These are phyloP conservation scores for Cinara cedri DNA, from an alignment of 2,888 invertebrate genomes.

Conservation along the genomic window DNA sequence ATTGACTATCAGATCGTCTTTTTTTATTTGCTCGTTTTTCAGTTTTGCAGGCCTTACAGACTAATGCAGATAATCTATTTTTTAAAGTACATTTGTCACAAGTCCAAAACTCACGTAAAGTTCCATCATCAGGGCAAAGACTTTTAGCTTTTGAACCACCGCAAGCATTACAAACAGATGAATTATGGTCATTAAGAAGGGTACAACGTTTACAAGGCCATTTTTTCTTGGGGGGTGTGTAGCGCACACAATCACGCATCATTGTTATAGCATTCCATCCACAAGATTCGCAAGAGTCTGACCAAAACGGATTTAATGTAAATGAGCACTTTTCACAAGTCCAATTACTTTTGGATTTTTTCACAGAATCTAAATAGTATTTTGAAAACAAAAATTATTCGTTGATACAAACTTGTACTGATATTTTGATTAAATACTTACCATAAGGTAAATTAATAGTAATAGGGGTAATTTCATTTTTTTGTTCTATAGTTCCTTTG, in stretches of 20 bases:
- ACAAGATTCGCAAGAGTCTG: conserved; percentile 82
- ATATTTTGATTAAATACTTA: neutral
- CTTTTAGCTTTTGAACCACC: conserved; percentile 81
- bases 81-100: conserved; percentile 83
- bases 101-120: conserved; percentile 77
- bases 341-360: conserved; percentile 71
- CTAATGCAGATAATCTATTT: conserved; percentile 72
- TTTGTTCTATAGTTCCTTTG: conserved; percentile 12
- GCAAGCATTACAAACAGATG: conserved; percentile 82
- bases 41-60: conserved; percentile 81
- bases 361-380: conserved; percentile 5
- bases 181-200: conserved; percentile 75
- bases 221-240: conserved; percentile 64
- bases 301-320: conserved; percentile 83
- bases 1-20: conserved; percentile 62
- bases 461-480: conserved; percentile 30
- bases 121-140: conserved; percentile 71
- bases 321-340: conserved; percentile 87
- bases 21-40: conserved; percentile 60
- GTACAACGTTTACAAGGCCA: conserved; percentile 92
- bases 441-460: conserved; percentile 22
- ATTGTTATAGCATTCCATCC: conserved; percentile 73
- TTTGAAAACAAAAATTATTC: neutral
- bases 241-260: conserved; percentile 61
- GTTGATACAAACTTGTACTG: neutral